These are phyloP conservation scores for Anguilla megastoma DNA, from an alignment of 2,797 vertebrate species.

Conservation along the genomic window DNA sequence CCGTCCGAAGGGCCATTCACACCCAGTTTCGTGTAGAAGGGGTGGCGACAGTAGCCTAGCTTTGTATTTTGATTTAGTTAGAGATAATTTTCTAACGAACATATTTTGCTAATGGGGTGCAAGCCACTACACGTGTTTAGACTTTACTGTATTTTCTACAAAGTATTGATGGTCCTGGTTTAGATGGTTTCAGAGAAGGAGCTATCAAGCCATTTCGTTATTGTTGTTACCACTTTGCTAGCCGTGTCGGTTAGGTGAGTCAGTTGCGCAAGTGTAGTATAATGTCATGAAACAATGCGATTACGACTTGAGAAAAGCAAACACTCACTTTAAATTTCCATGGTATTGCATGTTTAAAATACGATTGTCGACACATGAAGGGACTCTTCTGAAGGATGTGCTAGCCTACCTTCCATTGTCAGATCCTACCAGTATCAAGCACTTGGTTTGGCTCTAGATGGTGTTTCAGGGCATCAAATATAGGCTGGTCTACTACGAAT, in stretches of 20 bases:
- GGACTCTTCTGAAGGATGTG: background rate
- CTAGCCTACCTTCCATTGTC: background rate
- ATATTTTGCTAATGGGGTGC: background rate
- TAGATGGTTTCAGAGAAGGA: background rate
- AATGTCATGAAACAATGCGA: constrained; percentile 14
- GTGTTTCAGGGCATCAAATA: background rate
- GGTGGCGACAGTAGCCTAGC: constrained; percentile 40
- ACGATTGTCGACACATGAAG: background rate
- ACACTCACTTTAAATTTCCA: background rate
- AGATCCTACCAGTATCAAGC: background rate
- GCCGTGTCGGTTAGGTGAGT: constrained; percentile 22
- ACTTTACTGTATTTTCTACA: background rate
- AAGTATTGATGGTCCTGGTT: background rate
- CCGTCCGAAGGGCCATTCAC: constrained; percentile 55
- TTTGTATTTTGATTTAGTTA: background rate
- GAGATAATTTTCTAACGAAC: background rate
- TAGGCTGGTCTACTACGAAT: background rate
- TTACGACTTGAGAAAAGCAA: background rate
- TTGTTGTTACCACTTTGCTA: constrained; percentile 18
- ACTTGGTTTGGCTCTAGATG: background rate
- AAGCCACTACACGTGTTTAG: background rate
- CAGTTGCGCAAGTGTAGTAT: constrained; percentile 14
- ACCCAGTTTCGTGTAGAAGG: constrained; percentile 60
- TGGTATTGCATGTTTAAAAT: background rate
- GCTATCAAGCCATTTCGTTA: constrained; percentile 12